Percentiles rank a stretch among this genome's conserved stretches.
These are phyloP conservation scores for Tiliacea citrago DNA, from an alignment of 2,888 invertebrate species.

Conservation along the genomic window DNA sequence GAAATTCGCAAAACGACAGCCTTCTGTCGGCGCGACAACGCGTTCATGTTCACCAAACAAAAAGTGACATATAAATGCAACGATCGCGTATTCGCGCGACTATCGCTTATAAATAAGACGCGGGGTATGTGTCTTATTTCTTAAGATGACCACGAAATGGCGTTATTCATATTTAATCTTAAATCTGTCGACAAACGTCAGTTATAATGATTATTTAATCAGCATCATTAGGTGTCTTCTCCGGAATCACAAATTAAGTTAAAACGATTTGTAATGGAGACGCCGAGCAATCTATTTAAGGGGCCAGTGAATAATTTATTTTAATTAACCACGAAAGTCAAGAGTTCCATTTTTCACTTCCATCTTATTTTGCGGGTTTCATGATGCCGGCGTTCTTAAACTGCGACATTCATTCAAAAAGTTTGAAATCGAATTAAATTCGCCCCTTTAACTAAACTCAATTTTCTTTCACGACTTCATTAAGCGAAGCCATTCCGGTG, in stretches of 20 bases:
- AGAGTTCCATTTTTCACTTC: slow-evolving; percentile 83
- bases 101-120: too few species aligned
- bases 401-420: slow-evolving; percentile 88
- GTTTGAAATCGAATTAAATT: slow-evolving; percentile 90
- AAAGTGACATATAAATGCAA: too few species aligned
- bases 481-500: slow-evolving; percentile 89
- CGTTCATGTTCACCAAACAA: too few species aligned
- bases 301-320: slow-evolving; percentile 85
- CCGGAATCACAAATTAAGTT: slow-evolving; percentile 76
- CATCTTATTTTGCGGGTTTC: slow-evolving; percentile 83
- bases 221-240: slow-evolving; percentile 73
- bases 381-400: slow-evolving; percentile 81
- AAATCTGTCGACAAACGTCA: slow-evolving; percentile 45
- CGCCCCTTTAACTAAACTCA: slow-evolving; percentile 90
- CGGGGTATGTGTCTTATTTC: neutral
- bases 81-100: too few species aligned
- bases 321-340: slow-evolving; percentile 86
- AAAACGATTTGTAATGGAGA: slow-evolving; percentile 82
- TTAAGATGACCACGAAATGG: slow-evolving; percentile 3
- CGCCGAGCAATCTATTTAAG: slow-evolving; percentile 81
- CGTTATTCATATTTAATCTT: slow-evolving; percentile 37
- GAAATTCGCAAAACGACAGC: too few species aligned
- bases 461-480: slow-evolving; percentile 90
- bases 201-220: slow-evolving; percentile 71
- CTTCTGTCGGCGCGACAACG: too few species aligned